These are phyloP conservation scores for Mastomys natalensis DNA, from an alignment of 2,113 vertebrate species.

Conservation along the genomic window DNA sequence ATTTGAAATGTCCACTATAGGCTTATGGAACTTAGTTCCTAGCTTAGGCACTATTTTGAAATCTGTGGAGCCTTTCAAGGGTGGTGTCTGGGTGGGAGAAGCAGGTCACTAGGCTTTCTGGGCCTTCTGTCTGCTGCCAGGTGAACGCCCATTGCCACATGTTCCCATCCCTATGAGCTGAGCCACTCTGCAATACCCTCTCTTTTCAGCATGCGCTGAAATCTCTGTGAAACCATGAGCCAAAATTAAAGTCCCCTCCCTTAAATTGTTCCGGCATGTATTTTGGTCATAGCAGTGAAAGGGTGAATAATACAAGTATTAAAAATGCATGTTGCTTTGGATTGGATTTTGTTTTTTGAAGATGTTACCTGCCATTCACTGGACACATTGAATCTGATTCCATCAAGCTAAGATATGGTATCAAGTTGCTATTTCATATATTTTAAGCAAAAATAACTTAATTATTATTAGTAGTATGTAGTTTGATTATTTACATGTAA, in stretches of 20 bases:
- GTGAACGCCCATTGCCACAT: neutral
- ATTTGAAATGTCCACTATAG: neutral
- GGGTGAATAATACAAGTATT: neutral
- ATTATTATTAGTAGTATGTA: neutral
- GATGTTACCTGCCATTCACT: conserved; percentile 28
- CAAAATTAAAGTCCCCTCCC: neutral
- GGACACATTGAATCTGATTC: conserved; percentile 40
- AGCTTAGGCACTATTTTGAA: neutral
- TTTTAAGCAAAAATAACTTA: conserved; percentile 49
- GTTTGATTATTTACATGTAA: conserved; percentile 52
- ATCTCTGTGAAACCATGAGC: neutral
- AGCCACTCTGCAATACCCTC: neutral
- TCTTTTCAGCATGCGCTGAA: neutral
- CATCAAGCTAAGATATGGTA: conserved; percentile 45
- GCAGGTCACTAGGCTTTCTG: neutral
- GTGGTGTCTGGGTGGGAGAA: neutral
- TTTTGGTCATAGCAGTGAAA: neutral
- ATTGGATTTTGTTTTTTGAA: conserved; percentile 49
- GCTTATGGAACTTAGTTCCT: neutral
- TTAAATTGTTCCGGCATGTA: neutral
- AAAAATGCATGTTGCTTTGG: conserved; percentile 37
- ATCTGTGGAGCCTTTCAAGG: neutral
- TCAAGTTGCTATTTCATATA: conserved; percentile 38
- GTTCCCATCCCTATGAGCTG: too few species aligned
- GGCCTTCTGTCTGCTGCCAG: neutral